phyloP scores from a whole-genome alignment of 2,113 vertebrate species.

The Spea multiplicata region DNA sequence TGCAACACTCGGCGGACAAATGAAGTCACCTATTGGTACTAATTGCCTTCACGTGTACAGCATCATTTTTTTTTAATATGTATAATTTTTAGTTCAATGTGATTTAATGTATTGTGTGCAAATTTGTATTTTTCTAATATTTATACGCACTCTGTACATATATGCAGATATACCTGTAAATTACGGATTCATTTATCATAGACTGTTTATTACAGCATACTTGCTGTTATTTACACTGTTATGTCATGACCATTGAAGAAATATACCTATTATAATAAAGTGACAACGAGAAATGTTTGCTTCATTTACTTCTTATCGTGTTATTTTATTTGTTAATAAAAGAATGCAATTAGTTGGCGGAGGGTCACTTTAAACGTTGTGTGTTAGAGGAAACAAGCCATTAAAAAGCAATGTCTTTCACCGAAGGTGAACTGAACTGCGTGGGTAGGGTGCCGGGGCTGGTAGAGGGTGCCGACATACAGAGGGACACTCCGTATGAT shows the following conservation, averaged over 20 bases:
- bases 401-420: no score
- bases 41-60: neutral
- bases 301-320: neutral
- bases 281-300: neutral
- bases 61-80: no score
- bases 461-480: no score
- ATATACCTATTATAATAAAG: neutral
- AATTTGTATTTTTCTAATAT: conserved; percentile 10
- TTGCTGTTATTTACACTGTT: conserved; percentile 1
- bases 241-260: neutral
- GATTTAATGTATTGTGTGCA: neutral
- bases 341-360: no score
- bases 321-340: neutral
- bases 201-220: conserved; percentile 1
- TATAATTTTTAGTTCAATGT: no score
- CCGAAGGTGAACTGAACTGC: no score
- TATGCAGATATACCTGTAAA: neutral
- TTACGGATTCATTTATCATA: conserved; percentile 8
- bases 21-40: neutral
- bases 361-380: no score
- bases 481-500: no score
- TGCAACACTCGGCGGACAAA: neutral
- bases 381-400: no score
- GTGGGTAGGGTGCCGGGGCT: no score
- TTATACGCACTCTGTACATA: conserved; percentile 6